Evolutionary conservation across 2,113 vertebrate genomes (phyloP).

Genomic region (Etheostoma cragini): DNA sequence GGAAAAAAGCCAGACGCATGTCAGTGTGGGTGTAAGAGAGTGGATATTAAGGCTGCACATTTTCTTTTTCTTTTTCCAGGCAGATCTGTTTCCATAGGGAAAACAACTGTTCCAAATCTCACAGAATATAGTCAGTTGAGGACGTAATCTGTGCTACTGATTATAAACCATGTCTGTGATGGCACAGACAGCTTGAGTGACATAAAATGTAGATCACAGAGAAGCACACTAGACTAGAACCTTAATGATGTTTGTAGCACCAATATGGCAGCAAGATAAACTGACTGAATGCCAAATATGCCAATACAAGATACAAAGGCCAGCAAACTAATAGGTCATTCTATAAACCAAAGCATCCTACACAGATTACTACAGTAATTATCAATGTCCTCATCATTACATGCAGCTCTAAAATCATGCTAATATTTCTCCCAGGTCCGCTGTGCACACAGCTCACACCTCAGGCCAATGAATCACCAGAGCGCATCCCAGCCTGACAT

Average conservation of each 20-base stretch:
- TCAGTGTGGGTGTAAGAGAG: slow-evolving; percentile 31
- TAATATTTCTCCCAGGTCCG: slow-evolving; percentile 23
- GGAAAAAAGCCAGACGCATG: slow-evolving; percentile 49
- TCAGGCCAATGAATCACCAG: slow-evolving; percentile 44
- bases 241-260: neutral
- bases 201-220: slow-evolving; percentile 6
- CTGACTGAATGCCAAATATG: too few relatives aligned
- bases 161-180: neutral
- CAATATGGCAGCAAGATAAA: neutral
- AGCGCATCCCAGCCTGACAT: slow-evolving; percentile 42
- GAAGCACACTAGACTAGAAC: neutral
- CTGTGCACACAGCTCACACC: slow-evolving; percentile 22
- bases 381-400: neutral
- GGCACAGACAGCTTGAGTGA: slow-evolving; percentile 4
- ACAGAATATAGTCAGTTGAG: slow-evolving; percentile 9
- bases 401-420: neutral
- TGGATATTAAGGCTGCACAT: slow-evolving; percentile 20
- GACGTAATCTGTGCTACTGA: slow-evolving; percentile 17
- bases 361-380: neutral
- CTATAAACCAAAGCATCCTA: neutral
- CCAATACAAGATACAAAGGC: neutral
- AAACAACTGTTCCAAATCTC: neutral
- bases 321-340: neutral
- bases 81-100: slow-evolving; percentile 21
- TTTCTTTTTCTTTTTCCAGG: slow-evolving; percentile 7